phyloP scores from a whole-genome alignment of 64 coral and sea anemone genomes.

The Montipora foliosa region DNA sequence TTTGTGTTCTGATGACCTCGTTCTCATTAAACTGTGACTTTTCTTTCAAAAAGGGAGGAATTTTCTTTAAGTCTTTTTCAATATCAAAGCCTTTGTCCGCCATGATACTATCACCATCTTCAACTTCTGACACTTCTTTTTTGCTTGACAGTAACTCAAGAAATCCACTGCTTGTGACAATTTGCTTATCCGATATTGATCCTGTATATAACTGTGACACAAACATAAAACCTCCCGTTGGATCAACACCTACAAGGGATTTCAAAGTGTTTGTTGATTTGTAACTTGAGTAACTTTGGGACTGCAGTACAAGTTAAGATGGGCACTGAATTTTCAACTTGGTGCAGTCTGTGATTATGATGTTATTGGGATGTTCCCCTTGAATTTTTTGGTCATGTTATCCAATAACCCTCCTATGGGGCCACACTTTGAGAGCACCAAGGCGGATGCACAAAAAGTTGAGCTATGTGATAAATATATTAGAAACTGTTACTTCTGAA shows the following conservation, averaged over 20 bases:
- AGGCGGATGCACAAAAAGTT: conserved; percentile 39
- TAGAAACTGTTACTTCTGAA: conserved; percentile 51
- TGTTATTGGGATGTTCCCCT: conserved; percentile 32
- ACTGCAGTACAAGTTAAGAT: conserved; percentile 30
- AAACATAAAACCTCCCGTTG: conserved; percentile 19
- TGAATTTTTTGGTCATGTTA: conserved; percentile 14
- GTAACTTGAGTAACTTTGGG: conserved; percentile 55
- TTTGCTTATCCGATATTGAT: conserved; percentile 57
- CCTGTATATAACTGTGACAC: too few relatives aligned
- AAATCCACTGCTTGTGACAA: conserved; percentile 54
- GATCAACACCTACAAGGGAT: conserved; percentile 49
- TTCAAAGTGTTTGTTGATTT: conserved; percentile 54
- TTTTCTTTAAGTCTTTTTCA: conserved; percentile 11
- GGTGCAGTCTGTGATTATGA: conserved; percentile 52
- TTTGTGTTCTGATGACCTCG: conserved; percentile 30
- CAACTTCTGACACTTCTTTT: background rate
- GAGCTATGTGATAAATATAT: conserved; percentile 45
- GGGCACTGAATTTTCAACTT: conserved; percentile 62
- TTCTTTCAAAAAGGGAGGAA: conserved; percentile 28
- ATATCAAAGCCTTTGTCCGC: conserved; percentile 9
- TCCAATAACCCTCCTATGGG: conserved; percentile 55
- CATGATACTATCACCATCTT: too few relatives aligned
- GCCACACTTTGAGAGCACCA: conserved; percentile 61
- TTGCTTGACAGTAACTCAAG: conserved; percentile 48
- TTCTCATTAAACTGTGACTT: conserved; percentile 3